phyloP scores from a whole-genome alignment of 2,888 invertebrate species.

The Drosophila hamatofila region DNA sequence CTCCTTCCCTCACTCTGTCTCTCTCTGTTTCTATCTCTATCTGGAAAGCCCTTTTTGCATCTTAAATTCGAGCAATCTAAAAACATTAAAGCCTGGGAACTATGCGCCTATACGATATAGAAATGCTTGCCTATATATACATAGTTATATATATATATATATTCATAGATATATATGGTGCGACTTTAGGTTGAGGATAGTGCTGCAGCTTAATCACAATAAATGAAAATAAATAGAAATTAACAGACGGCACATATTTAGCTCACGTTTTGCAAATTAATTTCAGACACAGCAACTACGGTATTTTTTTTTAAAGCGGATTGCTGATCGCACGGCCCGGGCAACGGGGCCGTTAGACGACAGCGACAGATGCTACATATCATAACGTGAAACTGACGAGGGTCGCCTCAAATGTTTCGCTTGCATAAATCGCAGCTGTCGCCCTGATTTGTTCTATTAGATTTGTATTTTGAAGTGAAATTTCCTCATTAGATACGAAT shows the following conservation, averaged over 20 bases:
- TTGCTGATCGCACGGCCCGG: constrained; percentile 8
- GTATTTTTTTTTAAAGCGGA: constrained; percentile 30
- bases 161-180: not conserved
- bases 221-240: constrained; percentile 73
- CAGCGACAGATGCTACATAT: constrained; percentile 18
- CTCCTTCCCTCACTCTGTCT: not conserved
- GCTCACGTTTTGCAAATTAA: constrained; percentile 73
- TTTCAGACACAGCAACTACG: constrained; percentile 34
- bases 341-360: constrained; percentile 2
- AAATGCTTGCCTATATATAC: not conserved
- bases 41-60: not conserved
- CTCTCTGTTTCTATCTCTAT: not conserved
- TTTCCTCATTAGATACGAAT: not conserved
- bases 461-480: not conserved
- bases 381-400: constrained; percentile 6
- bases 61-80: constrained; percentile 43
- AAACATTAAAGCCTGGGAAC: constrained; percentile 46
- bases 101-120: constrained; percentile 11
- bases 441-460: not conserved
- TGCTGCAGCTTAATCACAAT: constrained; percentile 59
- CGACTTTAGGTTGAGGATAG: constrained; percentile 13
- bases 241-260: constrained; percentile 57
- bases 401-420: not conserved
- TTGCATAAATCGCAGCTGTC: not conserved
- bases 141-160: not conserved